A percentile compares a stretch with the other conserved stretches of the same genome.
Evolutionary conservation across 2,113 vertebrate genomes (phyloP).

Genomic region (Rhinolophus ferrumequinum): DNA sequence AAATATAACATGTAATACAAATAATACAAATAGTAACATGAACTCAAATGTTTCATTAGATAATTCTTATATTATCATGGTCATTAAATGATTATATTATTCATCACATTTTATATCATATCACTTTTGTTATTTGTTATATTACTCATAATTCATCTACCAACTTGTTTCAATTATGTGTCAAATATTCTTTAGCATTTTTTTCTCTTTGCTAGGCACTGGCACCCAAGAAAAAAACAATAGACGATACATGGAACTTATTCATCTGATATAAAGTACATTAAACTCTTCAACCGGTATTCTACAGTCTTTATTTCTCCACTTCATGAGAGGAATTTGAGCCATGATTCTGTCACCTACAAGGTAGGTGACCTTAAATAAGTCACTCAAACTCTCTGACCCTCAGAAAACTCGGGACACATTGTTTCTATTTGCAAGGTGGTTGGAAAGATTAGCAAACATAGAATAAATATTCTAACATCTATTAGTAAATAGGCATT

Average conservation of each 20-base stretch:
- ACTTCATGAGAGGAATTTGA: not conserved
- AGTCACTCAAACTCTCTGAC: not conserved
- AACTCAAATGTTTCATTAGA: not conserved
- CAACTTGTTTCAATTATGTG: not conserved
- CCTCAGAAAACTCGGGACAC: not conserved
- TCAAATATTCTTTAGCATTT: constrained; percentile 14
- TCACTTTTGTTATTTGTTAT: not conserved
- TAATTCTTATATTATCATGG: not conserved
- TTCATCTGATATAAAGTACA: not conserved
- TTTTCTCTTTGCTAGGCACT: not conserved
- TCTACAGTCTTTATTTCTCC: not conserved
- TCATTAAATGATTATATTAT: not conserved
- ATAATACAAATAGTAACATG: not conserved
- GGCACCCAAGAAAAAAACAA: constrained; percentile 13
- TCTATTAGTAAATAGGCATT: constrained; percentile 7
- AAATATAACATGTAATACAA: not conserved
- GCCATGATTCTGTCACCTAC: not conserved
- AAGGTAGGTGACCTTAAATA: not conserved
- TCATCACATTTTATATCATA: not conserved
- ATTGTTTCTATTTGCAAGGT: not conserved
- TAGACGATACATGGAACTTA: not conserved
- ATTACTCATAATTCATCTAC: not conserved
- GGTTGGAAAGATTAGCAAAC: not conserved
- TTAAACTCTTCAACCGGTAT: not conserved
- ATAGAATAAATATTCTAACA: not conserved